Evolutionary conservation across 2,888 invertebrate species (phyloP), one percentile per base, ranked within the genome.

Genomic region (Pachycephus smyrnensis): DNA sequence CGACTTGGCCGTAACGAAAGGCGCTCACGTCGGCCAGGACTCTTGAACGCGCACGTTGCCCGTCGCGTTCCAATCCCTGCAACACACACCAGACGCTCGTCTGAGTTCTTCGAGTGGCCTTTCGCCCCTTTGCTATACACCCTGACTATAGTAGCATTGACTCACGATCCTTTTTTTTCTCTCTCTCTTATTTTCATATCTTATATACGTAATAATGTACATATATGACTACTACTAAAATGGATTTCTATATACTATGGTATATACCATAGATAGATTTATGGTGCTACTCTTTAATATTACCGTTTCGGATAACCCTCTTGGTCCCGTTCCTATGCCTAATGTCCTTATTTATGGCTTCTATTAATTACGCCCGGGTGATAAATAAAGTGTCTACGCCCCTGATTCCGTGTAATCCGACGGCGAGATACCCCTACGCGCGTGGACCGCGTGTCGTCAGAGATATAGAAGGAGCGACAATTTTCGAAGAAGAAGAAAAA

Each of bases 21-120:
- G 85, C 85, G 90, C 90, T 91, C 91, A 91, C 91, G 91, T 91
- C 81, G 91, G 90, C 91, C 91, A 91, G 85, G 91, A 91, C 85
- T 91, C 91, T 89, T 90, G 91, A 84, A 91, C 90, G 87, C 91
- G 91, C 79, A 89, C 90, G 85, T 89, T 91, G 88, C 90, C 87
- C 89, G 91, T 89, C 87, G 90, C 89, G 88, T 89, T 91, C 91
- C 91, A 91, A 83, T 91, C 91, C 91, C 91, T 91, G 90, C 82
- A 90, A 91, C 90, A 89, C 82, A 84, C 81, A 83, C 79, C 77
- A 82, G 80, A 85, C 80, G 80, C 77, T 75, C 77, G 79, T 79
- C 73, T 73, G 36, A 73, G 73, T 73, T 40, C 73, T 15, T 36
- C 30, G 36, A 33, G 33, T 73, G 76, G 69, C 76, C 78, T 73